Percentiles rank a stretch among this genome's conserved stretches.
These are phyloP conservation scores for Bucco capensis DNA, from an alignment of 2,113 vertebrate genomes.

Conservation along the genomic window DNA sequence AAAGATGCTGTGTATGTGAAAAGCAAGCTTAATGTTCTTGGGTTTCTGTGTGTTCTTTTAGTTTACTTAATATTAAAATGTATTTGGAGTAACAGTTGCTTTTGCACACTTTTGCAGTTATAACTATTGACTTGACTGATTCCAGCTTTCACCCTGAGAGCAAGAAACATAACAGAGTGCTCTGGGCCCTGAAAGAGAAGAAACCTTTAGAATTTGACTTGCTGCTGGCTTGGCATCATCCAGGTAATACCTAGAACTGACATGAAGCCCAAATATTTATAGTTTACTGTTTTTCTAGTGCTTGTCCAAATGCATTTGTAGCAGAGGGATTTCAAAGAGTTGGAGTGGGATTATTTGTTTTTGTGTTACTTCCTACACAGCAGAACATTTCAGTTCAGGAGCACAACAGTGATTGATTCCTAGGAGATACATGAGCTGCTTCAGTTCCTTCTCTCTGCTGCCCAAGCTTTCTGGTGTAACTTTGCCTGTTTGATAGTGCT, in stretches of 20 bases:
- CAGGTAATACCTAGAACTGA: constrained; percentile 69
- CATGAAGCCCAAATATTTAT: neutral
- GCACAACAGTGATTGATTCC: neutral
- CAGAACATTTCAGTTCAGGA: neutral
- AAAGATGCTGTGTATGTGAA: neutral
- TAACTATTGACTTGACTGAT: constrained; percentile 83
- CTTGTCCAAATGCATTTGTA: neutral
- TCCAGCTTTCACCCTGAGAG: constrained; percentile 73
- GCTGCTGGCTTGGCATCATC: constrained; percentile 74
- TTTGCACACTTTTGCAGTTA: constrained; percentile 69
- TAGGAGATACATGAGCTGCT: neutral
- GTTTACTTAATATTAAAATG: neutral
- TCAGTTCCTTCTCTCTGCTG: neutral
- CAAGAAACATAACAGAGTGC: constrained; percentile 78
- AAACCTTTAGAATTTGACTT: constrained; percentile 83
- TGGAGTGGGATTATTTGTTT: neutral
- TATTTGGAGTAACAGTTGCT: neutral
- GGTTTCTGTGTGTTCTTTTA: neutral
- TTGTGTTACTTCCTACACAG: neutral
- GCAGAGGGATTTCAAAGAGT: neutral
- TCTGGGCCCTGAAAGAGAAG: constrained; percentile 83
- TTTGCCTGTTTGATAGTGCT: neutral
- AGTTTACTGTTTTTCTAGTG: neutral
- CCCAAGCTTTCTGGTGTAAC: neutral
- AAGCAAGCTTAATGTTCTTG: neutral